phyloP scores from a whole-genome alignment of 2,113 vertebrate species.

The Nesogale talazaci region DNA sequence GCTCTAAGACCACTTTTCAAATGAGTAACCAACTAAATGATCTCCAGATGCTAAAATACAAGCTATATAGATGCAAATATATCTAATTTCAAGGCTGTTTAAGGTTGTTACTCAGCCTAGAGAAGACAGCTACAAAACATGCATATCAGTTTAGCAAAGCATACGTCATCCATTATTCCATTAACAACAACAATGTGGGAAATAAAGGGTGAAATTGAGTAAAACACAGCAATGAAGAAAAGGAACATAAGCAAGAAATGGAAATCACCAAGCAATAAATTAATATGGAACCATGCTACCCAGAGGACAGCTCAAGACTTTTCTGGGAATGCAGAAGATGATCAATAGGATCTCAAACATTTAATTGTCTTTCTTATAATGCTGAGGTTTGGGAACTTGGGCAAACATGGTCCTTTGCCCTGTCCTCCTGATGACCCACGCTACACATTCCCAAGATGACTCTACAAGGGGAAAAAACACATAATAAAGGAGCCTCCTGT shows the following conservation, averaged over 20 bases:
- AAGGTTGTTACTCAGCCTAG: slow-evolving; percentile 71
- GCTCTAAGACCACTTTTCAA: slow-evolving; percentile 74
- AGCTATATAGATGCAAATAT: slow-evolving; percentile 78
- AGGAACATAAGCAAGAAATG: slow-evolving; percentile 75
- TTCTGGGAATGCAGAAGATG: slow-evolving; percentile 1
- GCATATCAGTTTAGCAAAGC: slow-evolving; percentile 72
- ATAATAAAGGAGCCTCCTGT: background rate
- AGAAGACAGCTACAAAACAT: slow-evolving; percentile 80
- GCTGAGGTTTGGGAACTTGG: background rate
- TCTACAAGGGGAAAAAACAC: background rate
- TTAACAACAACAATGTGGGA: slow-evolving; percentile 84
- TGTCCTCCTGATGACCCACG: too few species aligned
- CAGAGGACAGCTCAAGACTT: background rate
- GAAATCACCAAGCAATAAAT: slow-evolving; percentile 75
- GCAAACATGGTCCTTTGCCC: background rate
- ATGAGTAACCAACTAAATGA: slow-evolving; percentile 77
- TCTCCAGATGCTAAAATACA: slow-evolving; percentile 80
- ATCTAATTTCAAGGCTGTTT: slow-evolving; percentile 84
- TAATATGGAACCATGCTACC: slow-evolving; percentile 49
- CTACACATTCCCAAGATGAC: background rate
- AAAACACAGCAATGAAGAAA: slow-evolving; percentile 78
- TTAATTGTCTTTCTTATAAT: slow-evolving; percentile 29
- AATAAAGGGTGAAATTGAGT: slow-evolving; percentile 85
- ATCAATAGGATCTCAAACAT: background rate
- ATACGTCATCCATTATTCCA: slow-evolving; percentile 81